Base-by-base conservation (phyloP, 2,888 invertebrate species). In the Dichetophora obliterata region DNA sequence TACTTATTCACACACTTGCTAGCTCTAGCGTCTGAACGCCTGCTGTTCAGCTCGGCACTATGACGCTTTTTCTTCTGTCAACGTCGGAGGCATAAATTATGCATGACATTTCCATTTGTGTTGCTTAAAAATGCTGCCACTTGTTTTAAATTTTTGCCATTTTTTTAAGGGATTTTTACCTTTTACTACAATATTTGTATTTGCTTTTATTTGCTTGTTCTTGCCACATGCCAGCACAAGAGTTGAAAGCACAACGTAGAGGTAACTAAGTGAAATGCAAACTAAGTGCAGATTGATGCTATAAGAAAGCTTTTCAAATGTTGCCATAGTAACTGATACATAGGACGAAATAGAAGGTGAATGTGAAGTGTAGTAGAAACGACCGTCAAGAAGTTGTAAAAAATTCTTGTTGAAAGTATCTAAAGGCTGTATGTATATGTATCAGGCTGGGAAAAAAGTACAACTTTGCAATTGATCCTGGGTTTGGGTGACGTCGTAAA, bases 101-200 rank as follows among this genome's bases (percentile, higher is more conserved):
- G 81, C 80, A 82, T 81, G 81, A 81, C 80, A 79, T 80, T 80
- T 82, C 78, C 81, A 80, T 81, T 82, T 81, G 76, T 54, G 78
- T 73, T 68, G 75, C 66, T 75, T 74, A 74, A 77, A 77, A 77
- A 77, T 68, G 75, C 70, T 74, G 37, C 66, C 57, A 71, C 71
- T 71, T 74, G 34, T 52, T 65, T 61, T 50, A 61, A 37, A 61
- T 43, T 54, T 59, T n/a, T 59, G 57, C 48, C 16, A 48, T 43
- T 59, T 72, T 72, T 61, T 31, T 57, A 6, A 11, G 22, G 31
- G n/a, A 27, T 34, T 31, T n/a, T 63, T 63, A 34, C 34, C 22
- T 50, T 50, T 16, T 19, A 16, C n/a, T 31, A 11, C 11, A n/a
- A 5, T 34, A 4, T 5, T 65, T 22, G 9, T 43, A 22, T 22